Conservation (phyloP, 2,113 vertebrate species). For the Dasyurus viverrinus region DNA sequence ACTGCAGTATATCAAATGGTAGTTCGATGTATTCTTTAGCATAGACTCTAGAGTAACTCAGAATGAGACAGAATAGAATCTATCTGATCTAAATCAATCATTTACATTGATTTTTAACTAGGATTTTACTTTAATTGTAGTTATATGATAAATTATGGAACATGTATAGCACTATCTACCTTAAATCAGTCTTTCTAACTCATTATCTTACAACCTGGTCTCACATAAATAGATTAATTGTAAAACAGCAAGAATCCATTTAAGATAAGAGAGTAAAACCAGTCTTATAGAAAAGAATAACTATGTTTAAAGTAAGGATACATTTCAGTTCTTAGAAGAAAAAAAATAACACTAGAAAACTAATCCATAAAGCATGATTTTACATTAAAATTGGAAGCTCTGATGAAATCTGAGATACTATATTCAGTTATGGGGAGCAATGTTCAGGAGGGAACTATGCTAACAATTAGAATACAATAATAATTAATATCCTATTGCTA, state of each 20-base stretch:
- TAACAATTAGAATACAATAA: background rate
- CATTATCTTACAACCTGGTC: background rate
- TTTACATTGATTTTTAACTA: background rate
- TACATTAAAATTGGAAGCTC: constrained; percentile 8
- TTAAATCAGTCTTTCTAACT: background rate
- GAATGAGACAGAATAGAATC: background rate
- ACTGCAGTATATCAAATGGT: background rate
- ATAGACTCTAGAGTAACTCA: background rate
- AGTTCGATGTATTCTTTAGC: background rate
- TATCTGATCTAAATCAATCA: constrained; percentile 22
- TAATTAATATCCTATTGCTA: background rate
- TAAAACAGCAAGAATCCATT: background rate
- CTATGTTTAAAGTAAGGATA: constrained; percentile 32
- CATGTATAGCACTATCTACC: background rate
- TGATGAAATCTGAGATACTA: background rate
- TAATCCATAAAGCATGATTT: constrained; percentile 20
- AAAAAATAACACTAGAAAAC: constrained; percentile 51
- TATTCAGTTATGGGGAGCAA: background rate
- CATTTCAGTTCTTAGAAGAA: constrained; percentile 38
- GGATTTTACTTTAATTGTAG: constrained; percentile 17
- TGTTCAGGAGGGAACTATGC: background rate
- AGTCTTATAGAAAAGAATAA: constrained; percentile 26
- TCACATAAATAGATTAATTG: background rate
- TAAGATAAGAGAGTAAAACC: constrained; percentile 7
- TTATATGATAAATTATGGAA: background rate